A percentile compares a stretch with the other conserved stretches of the same genome.
These are phyloP conservation scores for Watsonalla cultraria DNA, from an alignment of 2,888 invertebrate genomes.

Conservation along the genomic window DNA sequence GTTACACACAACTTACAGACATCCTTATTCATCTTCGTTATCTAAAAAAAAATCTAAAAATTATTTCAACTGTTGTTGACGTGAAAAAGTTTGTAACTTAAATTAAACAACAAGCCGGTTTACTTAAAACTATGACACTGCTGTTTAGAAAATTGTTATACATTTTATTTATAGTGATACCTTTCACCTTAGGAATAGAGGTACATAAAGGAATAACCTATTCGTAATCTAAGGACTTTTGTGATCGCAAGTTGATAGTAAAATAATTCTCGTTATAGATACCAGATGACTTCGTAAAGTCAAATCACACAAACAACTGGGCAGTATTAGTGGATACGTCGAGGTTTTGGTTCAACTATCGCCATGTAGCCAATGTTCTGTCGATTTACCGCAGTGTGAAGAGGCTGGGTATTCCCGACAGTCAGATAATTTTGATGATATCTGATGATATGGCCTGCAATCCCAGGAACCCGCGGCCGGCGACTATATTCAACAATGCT, in stretches of 20 bases:
- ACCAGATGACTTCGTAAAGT: conserved; percentile 77
- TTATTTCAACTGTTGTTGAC: no score
- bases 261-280: conserved; percentile 42
- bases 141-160: not conserved
- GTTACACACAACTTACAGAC: no score
- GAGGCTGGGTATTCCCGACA: conserved; percentile 98
- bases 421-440: conserved; percentile 99
- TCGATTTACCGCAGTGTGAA: conserved; percentile 99
- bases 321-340: conserved; percentile 99
- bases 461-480: conserved; percentile 97
- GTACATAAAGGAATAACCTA: conserved; percentile 4
- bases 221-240: not conserved
- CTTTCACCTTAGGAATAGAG: conserved; percentile 11
- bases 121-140: not conserved
- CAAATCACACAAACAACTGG: conserved; percentile 98
- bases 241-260: not conserved
- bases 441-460: conserved; percentile 99
- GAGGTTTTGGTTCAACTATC: conserved; percentile 99
- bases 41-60: no score
- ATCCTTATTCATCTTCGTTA: no score
- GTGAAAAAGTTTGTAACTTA: no score
- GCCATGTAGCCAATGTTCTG: conserved; percentile 99
- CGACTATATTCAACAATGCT: conserved; percentile 98
- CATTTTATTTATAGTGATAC: not conserved
- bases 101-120: no score